Conservation (phyloP, 2,797 vertebrate genomes). For the Chaunax sp. region DNA sequence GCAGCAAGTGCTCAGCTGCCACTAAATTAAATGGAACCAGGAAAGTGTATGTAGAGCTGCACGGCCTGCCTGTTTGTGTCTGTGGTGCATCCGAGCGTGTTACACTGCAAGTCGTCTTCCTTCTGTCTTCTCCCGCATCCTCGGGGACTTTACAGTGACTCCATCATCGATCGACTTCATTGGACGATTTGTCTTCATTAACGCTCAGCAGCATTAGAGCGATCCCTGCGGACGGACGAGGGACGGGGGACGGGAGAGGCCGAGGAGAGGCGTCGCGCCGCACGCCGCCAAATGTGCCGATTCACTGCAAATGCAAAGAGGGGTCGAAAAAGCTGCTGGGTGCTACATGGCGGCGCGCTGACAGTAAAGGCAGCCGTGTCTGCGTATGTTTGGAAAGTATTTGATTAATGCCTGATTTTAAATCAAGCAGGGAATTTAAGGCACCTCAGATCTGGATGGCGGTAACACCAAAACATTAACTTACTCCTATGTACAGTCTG, state of each 20-base stretch:
- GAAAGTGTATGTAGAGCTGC: constrained; percentile 12
- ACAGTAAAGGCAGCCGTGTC: constrained; percentile 39
- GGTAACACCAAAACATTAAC: neutral
- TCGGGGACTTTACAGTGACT: constrained; percentile 54
- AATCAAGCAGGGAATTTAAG: constrained; percentile 12
- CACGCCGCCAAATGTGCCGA: constrained; percentile 38
- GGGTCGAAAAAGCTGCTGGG: constrained; percentile 34
- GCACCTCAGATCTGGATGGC: neutral
- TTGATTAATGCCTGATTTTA: constrained; percentile 39
- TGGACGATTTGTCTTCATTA: constrained; percentile 84
- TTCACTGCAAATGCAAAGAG: constrained; percentile 60
- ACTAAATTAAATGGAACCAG: constrained; percentile 10
- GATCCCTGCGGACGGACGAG: constrained; percentile 37
- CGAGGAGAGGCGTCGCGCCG: neutral
- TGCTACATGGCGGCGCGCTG: constrained; percentile 37
- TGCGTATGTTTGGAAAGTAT: constrained; percentile 8
- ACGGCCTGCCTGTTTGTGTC: neutral
- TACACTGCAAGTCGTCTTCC: neutral
- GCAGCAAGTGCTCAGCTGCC: neutral
- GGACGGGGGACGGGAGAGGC: constrained; percentile 19
- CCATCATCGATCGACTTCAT: constrained; percentile 77
- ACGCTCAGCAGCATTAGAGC: constrained; percentile 70
- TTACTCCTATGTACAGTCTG: neutral
- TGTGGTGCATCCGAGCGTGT: neutral
- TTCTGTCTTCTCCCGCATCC: constrained; percentile 5